Evolutionary conservation across 2,888 invertebrate genomes (phyloP).

Genomic region (Torymus aiolomorphi): DNA sequence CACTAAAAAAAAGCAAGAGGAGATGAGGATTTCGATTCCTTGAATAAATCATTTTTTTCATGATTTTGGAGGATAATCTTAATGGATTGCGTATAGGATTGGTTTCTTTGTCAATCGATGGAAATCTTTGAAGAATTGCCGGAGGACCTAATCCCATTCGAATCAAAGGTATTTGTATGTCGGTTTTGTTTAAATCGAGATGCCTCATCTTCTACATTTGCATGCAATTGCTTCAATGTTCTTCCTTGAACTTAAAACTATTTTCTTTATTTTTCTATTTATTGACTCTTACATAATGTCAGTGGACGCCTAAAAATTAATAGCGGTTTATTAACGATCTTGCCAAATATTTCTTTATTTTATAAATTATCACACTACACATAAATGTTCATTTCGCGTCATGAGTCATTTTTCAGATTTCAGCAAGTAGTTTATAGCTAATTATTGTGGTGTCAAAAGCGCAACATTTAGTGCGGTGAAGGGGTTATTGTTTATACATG

Average conservation of each 20-base stretch:
- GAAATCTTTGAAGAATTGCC: constrained; percentile 52
- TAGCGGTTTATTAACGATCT: constrained; percentile 37
- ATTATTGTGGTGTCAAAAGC: constrained; percentile 32
- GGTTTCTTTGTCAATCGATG: constrained; percentile 48
- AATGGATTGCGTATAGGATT: constrained; percentile 49
- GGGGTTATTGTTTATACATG: constrained; percentile 18
- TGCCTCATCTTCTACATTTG: constrained; percentile 57
- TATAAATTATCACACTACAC: constrained; percentile 8
- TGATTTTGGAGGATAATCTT: constrained; percentile 40
- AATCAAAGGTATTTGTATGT: constrained; percentile 55
- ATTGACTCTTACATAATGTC: constrained; percentile 40
- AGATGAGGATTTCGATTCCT: constrained; percentile 55
- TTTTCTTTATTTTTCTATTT: constrained; percentile 46
- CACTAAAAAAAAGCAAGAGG: constrained; percentile 47
- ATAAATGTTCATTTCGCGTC: constrained; percentile 26
- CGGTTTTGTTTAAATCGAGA: constrained; percentile 54
- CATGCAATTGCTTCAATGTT: constrained; percentile 57
- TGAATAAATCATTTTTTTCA: constrained; percentile 46
- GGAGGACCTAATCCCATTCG: constrained; percentile 53
- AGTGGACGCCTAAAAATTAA: constrained; percentile 26
- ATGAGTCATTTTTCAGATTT: constrained; percentile 39
- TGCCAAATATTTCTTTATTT: constrained; percentile 24
- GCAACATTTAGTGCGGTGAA: constrained; percentile 40
- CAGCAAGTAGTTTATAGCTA: constrained; percentile 46
- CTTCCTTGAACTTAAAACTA: constrained; percentile 52